Base-by-base conservation (phyloP, 2,888 invertebrate species). In the Plusia festucae region DNA sequence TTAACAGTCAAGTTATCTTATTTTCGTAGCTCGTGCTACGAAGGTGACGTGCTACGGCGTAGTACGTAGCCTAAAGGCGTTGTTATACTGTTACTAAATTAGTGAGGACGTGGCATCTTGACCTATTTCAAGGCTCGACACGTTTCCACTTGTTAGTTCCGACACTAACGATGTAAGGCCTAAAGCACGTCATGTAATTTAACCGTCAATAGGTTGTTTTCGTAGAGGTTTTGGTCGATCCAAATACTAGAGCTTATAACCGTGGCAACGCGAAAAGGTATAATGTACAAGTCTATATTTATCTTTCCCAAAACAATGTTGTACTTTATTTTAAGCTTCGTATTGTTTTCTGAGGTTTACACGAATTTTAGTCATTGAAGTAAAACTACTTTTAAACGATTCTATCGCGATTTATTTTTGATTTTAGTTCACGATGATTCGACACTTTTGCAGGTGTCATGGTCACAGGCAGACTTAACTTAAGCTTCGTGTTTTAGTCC, bases 31-130 rank as follows among this genome's bases (percentile, higher is more conserved):
- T 78, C 74, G 69, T 60, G 76, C 82, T 85, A 85, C 82, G 82
- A 60, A 68, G 76, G 59, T 79, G 77, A 79, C 66, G 61, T 68
- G 73, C 79, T 81, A 82, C 81, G 78, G 56, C 27, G 76, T 74
- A 77, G 79, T 71, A 68, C 83, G 80, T 87, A 87, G 89, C 90
- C 88, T 84, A 77, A 83, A 86, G 90, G 87, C 88, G 85, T 83
- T 84, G 87, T 88, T 88, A 89, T 79, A 80, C 85, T 71, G 84
- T 90, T 85, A 88, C 87, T 85, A 85, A 87, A 90, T 90, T 88
- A 88, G 84, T 81, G 86, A 82, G 83, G 83, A 88, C 88, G 87
- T 76, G 85, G 82, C 85, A 84, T 89, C 91, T 91, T 91, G 91
- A 91, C 91, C 91, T 85, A 90, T 84, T 91, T 88, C 81, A 85